Percentiles rank a stretch among this genome's conserved stretches.
These are phyloP conservation scores for Nomia melanderi DNA, from an alignment of 1,140 invertebrate species.

Conservation along the genomic window DNA sequence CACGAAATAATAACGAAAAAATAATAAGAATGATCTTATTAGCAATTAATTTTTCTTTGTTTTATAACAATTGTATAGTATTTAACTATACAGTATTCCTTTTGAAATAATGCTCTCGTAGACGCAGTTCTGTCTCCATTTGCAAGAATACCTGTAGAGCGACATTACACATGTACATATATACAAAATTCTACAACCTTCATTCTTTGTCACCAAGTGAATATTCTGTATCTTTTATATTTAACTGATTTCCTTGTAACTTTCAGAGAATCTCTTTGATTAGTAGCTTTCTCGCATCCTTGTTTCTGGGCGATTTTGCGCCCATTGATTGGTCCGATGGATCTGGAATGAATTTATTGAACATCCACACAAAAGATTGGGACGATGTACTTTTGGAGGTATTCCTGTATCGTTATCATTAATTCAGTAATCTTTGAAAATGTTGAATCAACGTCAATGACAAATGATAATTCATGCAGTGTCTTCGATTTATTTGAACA, in stretches of 20 bases:
- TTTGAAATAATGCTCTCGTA: background rate
- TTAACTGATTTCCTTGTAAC: constrained; percentile 53
- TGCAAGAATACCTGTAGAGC: background rate
- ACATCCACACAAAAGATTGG: constrained; percentile 92
- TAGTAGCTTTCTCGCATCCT: constrained; percentile 94
- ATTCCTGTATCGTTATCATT: no score
- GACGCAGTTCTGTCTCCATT: background rate
- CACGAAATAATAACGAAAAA: background rate
- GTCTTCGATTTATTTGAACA: background rate
- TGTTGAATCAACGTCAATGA: no score
- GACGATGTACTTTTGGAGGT: constrained; percentile 87
- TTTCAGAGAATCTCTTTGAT: constrained; percentile 93
- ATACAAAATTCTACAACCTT: constrained; percentile 13
- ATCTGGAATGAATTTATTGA: constrained; percentile 97
- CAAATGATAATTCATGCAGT: no score
- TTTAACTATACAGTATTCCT: background rate
- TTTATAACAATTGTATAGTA: background rate
- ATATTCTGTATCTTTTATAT: background rate
- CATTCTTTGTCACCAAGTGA: constrained; percentile 2
- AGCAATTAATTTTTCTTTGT: background rate
- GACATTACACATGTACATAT: constrained; percentile 15
- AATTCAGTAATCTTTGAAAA: no score
- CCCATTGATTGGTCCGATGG: constrained; percentile 95
- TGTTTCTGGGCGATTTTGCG: constrained; percentile 94
- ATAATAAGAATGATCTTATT: background rate